These are phyloP conservation scores for Crossocerus cetratus DNA, from an alignment of 2,888 invertebrate species.

Conservation along the genomic window DNA sequence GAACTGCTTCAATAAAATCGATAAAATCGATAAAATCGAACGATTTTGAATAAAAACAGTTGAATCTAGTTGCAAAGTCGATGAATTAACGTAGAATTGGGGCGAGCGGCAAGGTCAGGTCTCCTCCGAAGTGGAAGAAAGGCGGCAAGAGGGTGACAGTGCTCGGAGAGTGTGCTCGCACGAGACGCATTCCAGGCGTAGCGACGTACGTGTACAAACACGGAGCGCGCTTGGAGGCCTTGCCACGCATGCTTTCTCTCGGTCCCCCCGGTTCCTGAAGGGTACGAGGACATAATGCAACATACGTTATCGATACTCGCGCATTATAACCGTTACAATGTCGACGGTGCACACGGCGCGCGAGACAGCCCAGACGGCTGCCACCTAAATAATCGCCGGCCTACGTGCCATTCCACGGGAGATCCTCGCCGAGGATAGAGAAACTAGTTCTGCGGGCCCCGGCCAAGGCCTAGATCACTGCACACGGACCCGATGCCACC, in stretches of 20 bases:
- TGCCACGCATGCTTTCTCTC: too few relatives aligned
- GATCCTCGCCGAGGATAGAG: slow-evolving; percentile 62
- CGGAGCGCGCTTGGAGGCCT: background rate
- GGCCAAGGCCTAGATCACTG: slow-evolving; percentile 59
- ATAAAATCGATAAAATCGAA: too few relatives aligned
- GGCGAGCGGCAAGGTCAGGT: too few relatives aligned
- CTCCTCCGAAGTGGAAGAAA: too few relatives aligned
- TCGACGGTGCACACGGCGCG: slow-evolving; percentile 30
- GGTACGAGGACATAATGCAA: slow-evolving; percentile 38
- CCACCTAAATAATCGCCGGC: slow-evolving; percentile 59
- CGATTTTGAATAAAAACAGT: too few relatives aligned
- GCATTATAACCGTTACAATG: slow-evolving; percentile 58
- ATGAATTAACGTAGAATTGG: too few relatives aligned
- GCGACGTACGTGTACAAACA: slow-evolving; percentile 33
- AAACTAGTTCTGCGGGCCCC: slow-evolving; percentile 60
- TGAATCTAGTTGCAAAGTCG: too few relatives aligned
- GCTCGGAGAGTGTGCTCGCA: slow-evolving; percentile 15
- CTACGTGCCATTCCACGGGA: slow-evolving; percentile 57
- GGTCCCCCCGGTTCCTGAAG: background rate
- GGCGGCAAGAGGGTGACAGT: slow-evolving; percentile 8
- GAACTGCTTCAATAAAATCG: too few relatives aligned
- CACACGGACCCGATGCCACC: slow-evolving; percentile 42
- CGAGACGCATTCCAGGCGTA: slow-evolving; percentile 42
- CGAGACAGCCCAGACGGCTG: slow-evolving; percentile 28
- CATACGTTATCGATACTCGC: slow-evolving; percentile 51